Evolutionary conservation across 2,797 vertebrate genomes (phyloP).

Genomic region (Tolypeutes matacus): DNA sequence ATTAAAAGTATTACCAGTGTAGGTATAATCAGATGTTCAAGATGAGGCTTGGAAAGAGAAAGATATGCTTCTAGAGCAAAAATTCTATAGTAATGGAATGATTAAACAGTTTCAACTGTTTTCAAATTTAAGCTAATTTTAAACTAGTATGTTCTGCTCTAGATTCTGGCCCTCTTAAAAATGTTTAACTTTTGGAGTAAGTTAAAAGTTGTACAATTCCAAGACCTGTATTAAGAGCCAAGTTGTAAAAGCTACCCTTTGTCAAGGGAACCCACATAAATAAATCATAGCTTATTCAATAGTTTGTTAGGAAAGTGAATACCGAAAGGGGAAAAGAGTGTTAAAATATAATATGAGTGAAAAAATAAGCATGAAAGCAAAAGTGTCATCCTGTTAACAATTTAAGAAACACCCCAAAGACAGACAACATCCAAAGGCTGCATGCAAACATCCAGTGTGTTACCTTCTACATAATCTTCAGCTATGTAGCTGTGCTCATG

Average conservation of each 20-base stretch:
- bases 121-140: background rate
- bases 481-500: constrained; percentile 96
- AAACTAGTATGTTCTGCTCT: background rate
- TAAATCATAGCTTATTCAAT: background rate
- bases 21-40: background rate
- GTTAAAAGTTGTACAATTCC: background rate
- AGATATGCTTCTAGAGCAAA: background rate
- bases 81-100: background rate
- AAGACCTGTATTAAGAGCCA: background rate
- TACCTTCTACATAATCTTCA: constrained; percentile 94
- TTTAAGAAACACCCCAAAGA: background rate
- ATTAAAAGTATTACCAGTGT: background rate
- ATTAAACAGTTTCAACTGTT: constrained; percentile 2
- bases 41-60: background rate
- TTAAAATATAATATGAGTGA: background rate
- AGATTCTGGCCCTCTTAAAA: background rate
- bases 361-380: background rate
- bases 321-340: background rate
- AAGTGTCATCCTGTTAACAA: background rate
- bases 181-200: background rate
- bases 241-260: background rate
- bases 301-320: background rate
- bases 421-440: background rate
- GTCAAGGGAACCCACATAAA: background rate
- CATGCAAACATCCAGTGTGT: background rate